A percentile compares a stretch with the other conserved stretches of the same genome.
These are phyloP conservation scores for Natrix natrix DNA, from an alignment of 2,797 vertebrate species.

Conservation along the genomic window DNA sequence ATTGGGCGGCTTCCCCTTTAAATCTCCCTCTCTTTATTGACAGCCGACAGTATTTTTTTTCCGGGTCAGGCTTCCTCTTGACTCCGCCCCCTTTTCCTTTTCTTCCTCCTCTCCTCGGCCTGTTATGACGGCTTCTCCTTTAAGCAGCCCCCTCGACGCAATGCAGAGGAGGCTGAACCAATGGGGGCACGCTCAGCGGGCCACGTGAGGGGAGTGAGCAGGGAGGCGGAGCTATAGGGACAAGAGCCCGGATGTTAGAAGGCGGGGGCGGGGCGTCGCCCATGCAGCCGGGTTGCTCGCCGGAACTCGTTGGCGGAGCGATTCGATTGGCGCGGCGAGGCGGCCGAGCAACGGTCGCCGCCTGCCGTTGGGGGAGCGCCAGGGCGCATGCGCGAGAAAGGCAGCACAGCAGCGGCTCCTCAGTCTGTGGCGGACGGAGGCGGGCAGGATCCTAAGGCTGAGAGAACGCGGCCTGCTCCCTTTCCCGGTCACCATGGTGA, in stretches of 20 bases:
- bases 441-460: neutral
- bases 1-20: neutral
- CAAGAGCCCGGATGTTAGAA: too few species aligned
- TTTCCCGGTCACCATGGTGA: neutral
- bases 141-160: conserved; percentile 28
- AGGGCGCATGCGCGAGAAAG: too few species aligned
- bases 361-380: neutral
- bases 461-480: neutral
- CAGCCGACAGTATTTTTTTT: neutral
- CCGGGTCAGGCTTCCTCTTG: neutral
- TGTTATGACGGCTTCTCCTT: neutral
- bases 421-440: conserved; percentile 1
- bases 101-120: neutral
- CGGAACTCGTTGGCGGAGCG: conserved; percentile 20
- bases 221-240: neutral
- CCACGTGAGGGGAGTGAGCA: neutral
- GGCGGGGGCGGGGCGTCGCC: neutral
- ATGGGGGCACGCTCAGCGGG: neutral
- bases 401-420: neutral
- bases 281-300: neutral
- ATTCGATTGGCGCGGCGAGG: neutral
- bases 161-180: conserved; percentile 28
- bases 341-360: neutral
- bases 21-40: neutral
- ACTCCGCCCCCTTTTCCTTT: neutral